Evolutionary conservation across 2,797 vertebrate species (phyloP).

Genomic region (Gymnothorax javanicus): DNA sequence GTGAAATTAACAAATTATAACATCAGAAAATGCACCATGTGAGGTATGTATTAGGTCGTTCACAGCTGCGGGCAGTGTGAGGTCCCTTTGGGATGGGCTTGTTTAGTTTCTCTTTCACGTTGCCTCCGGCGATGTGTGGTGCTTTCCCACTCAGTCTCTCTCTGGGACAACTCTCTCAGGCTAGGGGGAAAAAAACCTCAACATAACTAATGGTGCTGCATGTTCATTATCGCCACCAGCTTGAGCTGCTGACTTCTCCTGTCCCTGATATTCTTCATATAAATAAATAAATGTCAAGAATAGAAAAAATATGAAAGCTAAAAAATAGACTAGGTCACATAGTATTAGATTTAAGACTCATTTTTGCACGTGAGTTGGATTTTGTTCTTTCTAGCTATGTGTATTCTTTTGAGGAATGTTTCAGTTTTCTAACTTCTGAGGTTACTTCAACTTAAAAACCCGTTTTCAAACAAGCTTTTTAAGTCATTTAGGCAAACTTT

Average conservation of each 20-base stretch:
- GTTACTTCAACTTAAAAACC: not conserved
- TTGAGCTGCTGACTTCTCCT: slow-evolving; percentile 42
- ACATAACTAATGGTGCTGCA: slow-evolving; percentile 72
- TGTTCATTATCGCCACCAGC: slow-evolving; percentile 63
- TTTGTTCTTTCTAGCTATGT: not conserved
- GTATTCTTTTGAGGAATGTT: slow-evolving; percentile 11
- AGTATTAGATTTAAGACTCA: not conserved
- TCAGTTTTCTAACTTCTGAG: not conserved
- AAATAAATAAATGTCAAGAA: slow-evolving; percentile 3
- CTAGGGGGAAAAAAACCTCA: slow-evolving; percentile 53
- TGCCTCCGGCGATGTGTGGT: slow-evolving; percentile 81
- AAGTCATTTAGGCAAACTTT: not conserved
- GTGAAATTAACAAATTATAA: slow-evolving; percentile 80
- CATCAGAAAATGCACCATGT: slow-evolving; percentile 71
- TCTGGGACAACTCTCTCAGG: slow-evolving; percentile 71
- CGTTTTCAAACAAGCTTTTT: not conserved
- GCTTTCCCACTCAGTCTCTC: slow-evolving; percentile 80
- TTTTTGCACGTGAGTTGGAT: not conserved
- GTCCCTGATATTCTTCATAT: not conserved
- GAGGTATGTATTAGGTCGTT: slow-evolving; percentile 81
- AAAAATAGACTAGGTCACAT: not conserved
- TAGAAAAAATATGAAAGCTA: not conserved
- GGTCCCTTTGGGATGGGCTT: slow-evolving; percentile 82
- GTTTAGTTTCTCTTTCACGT: slow-evolving; percentile 86
- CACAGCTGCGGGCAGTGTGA: slow-evolving; percentile 78